Base-by-base conservation (phyloP, 2,888 invertebrate species). In the Agrotis segetum region DNA sequence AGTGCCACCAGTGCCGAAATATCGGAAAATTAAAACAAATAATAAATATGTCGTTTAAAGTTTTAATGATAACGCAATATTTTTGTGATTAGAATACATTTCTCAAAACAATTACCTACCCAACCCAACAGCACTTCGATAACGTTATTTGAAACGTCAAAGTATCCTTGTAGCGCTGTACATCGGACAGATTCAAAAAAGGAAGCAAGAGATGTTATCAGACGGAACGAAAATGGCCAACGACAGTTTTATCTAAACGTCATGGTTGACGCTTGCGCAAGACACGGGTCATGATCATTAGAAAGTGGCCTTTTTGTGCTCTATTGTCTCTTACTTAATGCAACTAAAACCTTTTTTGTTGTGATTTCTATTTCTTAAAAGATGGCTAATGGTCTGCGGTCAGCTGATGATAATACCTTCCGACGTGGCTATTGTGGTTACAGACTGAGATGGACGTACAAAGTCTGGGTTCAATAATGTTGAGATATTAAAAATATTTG, bases 281-380 rank as follows among this genome's bases (percentile, higher is more conserved):
- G 73, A 61, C 75, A 77, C 88, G 81, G 87, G 87, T 89, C 86
- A 86, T 78, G 84, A 88, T 87, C 88, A 88, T 89, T 91, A 91
- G 92, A 91, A 92, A 92, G 91, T 88, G 75, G 74, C 74, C 79
- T 82, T 85, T 83, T 86, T 84, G 85, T 84, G 67, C 55, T 75
- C 67, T 82, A 81, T 88, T 84, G 81, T 81, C 81, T 84, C 77
- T 79, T 79, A 71, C 73, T 77, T 79, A 79, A 74, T 71, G 75
- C 69, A 76, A 81, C 60, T 72, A 34, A 61, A 78, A 58, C 64
- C 44, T 58, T 75, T 52, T 83, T 78, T 67, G 59, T 24, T 52
- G 44, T 34, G 75, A 62, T 83, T 71, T 85, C 67, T 67, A 71
- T 67, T 76, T 80, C 66, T 70, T 16, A 61, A 71, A 75, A 50